A percentile compares a stretch with the other conserved stretches of the same genome.
Conservation (phyloP, 2,888 invertebrate species). For the Amphipoea oculea region DNA sequence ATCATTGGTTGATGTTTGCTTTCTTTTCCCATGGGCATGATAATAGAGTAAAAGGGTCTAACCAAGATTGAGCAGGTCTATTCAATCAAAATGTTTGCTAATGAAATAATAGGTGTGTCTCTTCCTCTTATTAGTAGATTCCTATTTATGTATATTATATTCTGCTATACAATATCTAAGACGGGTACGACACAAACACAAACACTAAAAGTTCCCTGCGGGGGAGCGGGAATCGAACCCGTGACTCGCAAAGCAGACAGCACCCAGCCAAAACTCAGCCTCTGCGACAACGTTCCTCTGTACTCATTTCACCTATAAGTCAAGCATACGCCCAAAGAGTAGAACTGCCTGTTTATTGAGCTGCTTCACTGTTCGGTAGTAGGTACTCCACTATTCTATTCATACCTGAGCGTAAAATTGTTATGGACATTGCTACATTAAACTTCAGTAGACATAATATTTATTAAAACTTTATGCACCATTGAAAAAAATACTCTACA, state of each 20-base stretch:
- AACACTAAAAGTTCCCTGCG: no score
- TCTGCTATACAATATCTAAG: neutral
- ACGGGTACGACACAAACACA: neutral
- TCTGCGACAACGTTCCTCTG: neutral
- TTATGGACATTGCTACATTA: neutral
- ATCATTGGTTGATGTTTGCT: no score
- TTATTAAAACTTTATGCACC: neutral
- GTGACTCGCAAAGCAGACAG: neutral
- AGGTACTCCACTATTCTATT: neutral
- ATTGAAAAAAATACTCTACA: no score
- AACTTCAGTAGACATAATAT: neutral
- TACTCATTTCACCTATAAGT: neutral
- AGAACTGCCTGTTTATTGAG: no score
- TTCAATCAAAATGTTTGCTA: slow-evolving; percentile 1
- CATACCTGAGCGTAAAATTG: neutral
- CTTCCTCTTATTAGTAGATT: neutral
- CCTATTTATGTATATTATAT: neutral
- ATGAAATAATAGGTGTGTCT: neutral
- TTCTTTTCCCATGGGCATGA: no score
- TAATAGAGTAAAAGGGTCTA: no score
- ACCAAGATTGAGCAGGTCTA: neutral
- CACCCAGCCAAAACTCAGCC: neutral
- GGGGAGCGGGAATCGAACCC: slow-evolving; percentile 21
- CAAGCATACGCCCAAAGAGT: no score
- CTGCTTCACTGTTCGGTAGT: neutral